Base-by-base conservation (phyloP, 2,113 vertebrate genomes). In the Solea solea region DNA sequence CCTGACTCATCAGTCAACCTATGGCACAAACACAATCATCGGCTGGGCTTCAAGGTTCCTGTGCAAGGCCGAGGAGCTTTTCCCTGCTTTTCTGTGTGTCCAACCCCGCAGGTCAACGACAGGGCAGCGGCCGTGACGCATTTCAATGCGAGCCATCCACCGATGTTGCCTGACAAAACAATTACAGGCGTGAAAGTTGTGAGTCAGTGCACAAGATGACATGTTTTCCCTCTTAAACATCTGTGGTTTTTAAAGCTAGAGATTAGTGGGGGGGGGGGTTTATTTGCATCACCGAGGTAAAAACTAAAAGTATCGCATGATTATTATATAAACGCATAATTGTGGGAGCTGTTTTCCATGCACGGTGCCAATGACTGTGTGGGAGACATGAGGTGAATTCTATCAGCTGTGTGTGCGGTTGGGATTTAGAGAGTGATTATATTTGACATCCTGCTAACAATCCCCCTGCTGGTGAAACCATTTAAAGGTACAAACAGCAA, bases 401-500 rank as follows among this genome's bases (percentile, higher is more conserved):
- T 77, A 66, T 80, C 62, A 62, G 70, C 73, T 28, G 60, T 69
- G 65, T 46, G 70, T 4, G 76, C 51, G 41, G 61, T 45, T 73
- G 64, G 73, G 81, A 74, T 78, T 67, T 64, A 56, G 73, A 77
- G 65, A 71, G 78, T 85, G 80, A 89, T 89, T 83, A 79, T 81
- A 84, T 74, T 79, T 87, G 86, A 89, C 88, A 81, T 85, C 85
- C 80, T 70, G 80, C 71, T 86, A 82, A 88, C 83, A 90, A 88
- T 86, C 72, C 85, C 77, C 83, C 77, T 83, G 72, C 78, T 74
- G 80, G 67, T 77, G 79, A 57, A 75, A 81, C 28, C 75, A 81
- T 90, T 91, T 88, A 85, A 85, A 87, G 86, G 84, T 83, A 85
- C 82, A 88, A 89, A 88, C 78, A 86, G 63, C 77, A 80, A 77